Evolutionary conservation across 1,140 invertebrate genomes (phyloP).

Genomic region (Mya arenaria): DNA sequence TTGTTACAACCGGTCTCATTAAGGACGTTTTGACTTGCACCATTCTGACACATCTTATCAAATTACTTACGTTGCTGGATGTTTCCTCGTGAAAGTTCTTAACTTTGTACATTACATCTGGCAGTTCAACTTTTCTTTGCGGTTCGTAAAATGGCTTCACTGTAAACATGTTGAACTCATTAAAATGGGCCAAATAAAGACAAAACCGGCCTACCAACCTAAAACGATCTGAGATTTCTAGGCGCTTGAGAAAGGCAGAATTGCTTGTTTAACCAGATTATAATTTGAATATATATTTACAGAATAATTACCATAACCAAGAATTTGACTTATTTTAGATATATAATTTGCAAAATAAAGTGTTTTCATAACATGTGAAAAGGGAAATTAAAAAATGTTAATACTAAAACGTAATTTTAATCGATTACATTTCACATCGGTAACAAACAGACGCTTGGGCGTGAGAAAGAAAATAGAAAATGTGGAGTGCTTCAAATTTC

Average conservation of each 20-base stretch:
- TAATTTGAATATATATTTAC: background rate
- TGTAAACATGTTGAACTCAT: constrained; percentile 35
- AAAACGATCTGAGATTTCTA: background rate
- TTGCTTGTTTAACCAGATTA: background rate
- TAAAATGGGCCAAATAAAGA: background rate
- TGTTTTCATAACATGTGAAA: background rate
- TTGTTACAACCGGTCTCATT: too few relatives aligned
- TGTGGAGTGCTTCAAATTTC: constrained; percentile 35
- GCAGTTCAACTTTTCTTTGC: constrained; percentile 10
- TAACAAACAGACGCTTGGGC: background rate
- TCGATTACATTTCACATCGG: background rate
- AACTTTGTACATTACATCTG: constrained; percentile 32
- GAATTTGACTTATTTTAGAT: background rate
- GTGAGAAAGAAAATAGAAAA: background rate
- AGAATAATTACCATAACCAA: background rate
- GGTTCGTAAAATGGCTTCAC: constrained; percentile 40
- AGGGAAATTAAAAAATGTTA: background rate
- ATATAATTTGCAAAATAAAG: background rate
- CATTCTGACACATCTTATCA: too few relatives aligned
- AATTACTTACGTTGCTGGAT: too few relatives aligned
- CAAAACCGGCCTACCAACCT: background rate
- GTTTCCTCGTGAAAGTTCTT: constrained; percentile 25
- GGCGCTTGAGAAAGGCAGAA: background rate
- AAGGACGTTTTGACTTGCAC: too few relatives aligned
- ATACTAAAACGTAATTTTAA: background rate